Evolutionary conservation across 2,888 invertebrate genomes (phyloP).

Genomic region (Phytoseiulus persimilis): DNA sequence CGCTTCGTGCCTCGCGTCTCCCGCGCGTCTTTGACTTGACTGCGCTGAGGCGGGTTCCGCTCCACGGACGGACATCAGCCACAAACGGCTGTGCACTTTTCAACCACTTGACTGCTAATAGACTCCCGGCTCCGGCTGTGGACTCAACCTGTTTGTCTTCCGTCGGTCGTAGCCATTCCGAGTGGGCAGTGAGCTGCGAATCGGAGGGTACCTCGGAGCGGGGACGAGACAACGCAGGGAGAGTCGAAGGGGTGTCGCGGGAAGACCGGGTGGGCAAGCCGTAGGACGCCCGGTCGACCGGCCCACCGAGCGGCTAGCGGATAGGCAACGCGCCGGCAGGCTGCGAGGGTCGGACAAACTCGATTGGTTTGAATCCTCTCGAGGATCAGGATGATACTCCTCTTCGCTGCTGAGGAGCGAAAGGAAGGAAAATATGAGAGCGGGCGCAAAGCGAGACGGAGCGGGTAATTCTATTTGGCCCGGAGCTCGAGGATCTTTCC

Average conservation of each 20-base stretch:
- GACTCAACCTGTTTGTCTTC: not conserved
- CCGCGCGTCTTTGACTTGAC: not conserved
- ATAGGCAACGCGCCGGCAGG: not conserved
- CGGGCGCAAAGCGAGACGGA: not conserved
- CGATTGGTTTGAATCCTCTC: constrained; percentile 34
- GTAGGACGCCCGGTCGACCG: too few species aligned
- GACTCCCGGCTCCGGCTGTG: not conserved
- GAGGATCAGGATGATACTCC: constrained; percentile 34
- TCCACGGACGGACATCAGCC: not conserved
- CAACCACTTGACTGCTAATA: not conserved
- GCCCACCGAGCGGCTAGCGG: not conserved
- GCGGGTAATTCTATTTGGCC: constrained; percentile 5
- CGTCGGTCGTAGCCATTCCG: not conserved
- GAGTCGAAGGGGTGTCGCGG: not conserved
- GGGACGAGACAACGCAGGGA: not conserved
- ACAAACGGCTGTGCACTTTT: not conserved
- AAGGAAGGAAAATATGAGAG: not conserved
- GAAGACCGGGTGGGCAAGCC: not conserved
- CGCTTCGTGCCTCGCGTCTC: too few species aligned
- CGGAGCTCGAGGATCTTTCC: not conserved
- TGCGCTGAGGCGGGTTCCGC: not conserved
- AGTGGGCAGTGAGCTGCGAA: not conserved
- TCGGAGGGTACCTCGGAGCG: not conserved
- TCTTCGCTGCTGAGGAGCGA: not conserved
- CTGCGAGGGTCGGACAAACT: constrained; percentile 29